Evolutionary conservation across 2,113 vertebrate genomes (phyloP).

Genomic region (Lophochroa leadbeateri): DNA sequence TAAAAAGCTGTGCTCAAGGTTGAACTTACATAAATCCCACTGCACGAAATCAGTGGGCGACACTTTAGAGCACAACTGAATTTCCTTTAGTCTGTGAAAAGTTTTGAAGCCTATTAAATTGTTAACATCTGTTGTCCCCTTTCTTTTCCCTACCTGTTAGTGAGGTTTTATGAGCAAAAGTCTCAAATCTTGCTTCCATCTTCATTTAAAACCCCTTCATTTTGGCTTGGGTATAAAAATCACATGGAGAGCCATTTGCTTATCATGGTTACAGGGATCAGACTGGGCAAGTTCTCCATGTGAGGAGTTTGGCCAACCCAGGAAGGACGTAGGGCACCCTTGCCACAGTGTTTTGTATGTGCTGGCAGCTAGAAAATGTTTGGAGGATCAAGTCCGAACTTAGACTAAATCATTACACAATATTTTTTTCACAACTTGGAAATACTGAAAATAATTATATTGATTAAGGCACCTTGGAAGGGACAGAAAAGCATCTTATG

Average conservation of each 20-base stretch:
- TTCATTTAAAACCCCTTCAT: background rate
- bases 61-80: background rate
- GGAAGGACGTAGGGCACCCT: background rate
- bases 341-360: background rate
- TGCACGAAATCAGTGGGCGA: background rate
- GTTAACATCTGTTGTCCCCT: background rate
- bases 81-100: background rate
- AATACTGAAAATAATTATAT: constrained; percentile 26
- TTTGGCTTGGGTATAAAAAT: background rate
- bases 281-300: background rate
- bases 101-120: background rate
- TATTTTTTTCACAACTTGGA: background rate
- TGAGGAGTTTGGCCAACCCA: background rate
- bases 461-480: constrained; percentile 31
- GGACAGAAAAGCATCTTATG: background rate
- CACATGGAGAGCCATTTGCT: background rate
- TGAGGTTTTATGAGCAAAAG: background rate
- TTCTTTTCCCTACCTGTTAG: background rate
- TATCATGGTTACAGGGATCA: background rate
- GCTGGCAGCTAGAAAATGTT: background rate
- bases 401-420: background rate
- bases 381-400: background rate
- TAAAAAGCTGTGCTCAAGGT: background rate
- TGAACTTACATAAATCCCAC: background rate
- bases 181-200: background rate